phyloP scores from a whole-genome alignment of 2,888 invertebrate species.

The Pantelozetes paolii region DNA sequence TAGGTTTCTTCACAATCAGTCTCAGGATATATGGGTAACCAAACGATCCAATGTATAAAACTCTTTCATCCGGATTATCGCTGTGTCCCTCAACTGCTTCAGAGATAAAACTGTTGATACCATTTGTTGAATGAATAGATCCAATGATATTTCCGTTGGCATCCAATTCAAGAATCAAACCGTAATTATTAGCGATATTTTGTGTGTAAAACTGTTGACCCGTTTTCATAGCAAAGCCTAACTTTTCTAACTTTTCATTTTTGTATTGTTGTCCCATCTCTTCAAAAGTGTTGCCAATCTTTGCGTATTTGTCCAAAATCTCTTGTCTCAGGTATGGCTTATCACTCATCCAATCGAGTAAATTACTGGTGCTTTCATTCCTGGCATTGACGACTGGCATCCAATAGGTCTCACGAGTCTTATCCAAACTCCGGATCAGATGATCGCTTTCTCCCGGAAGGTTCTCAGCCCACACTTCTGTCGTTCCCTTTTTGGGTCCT shows the following conservation, averaged over 20 bases:
- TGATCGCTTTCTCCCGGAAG: slow-evolving; percentile 41
- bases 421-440: slow-evolving; percentile 36
- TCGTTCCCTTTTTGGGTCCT: slow-evolving; percentile 42
- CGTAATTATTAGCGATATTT: slow-evolving; percentile 38
- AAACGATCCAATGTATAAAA: slow-evolving; percentile 41
- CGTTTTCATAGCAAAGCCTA: slow-evolving; percentile 38
- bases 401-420: slow-evolving; percentile 41
- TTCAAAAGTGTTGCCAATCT: slow-evolving; percentile 25
- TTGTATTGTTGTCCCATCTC: slow-evolving; percentile 39
- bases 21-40: slow-evolving; percentile 40
- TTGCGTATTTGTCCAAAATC: slow-evolving; percentile 10
- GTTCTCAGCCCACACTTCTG: slow-evolving; percentile 41
- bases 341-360: slow-evolving; percentile 39
- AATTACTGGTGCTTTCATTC: slow-evolving; percentile 36
- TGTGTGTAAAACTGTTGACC: slow-evolving; percentile 36
- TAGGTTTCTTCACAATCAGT: slow-evolving; percentile 35
- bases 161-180: slow-evolving; percentile 43
- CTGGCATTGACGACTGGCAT: slow-evolving; percentile 39
- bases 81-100: slow-evolving; percentile 38
- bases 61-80: slow-evolving; percentile 37
- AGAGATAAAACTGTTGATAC: slow-evolving; percentile 41
- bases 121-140: slow-evolving; percentile 40
- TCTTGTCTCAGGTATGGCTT: slow-evolving; percentile 41
- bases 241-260: slow-evolving; percentile 26
- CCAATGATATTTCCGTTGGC: slow-evolving; percentile 41